phyloP scores from a whole-genome alignment of 35 echinoderm and acorn worm species.

The Apostichopus japonicus region DNA sequence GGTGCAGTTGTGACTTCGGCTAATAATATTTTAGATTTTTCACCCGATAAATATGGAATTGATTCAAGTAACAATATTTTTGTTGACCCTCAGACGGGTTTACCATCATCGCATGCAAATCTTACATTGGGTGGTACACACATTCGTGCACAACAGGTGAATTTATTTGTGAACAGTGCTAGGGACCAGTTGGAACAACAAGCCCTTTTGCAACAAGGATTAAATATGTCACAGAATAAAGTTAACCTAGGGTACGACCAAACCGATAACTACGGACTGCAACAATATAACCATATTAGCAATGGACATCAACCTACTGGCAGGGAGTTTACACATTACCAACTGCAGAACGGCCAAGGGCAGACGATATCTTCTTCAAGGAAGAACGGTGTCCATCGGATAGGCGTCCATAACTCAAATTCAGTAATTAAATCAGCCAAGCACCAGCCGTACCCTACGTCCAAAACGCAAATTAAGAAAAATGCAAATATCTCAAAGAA shows the following conservation, averaged over 20 bases:
- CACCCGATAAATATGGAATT: constrained; percentile 70
- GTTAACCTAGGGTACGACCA: not conserved
- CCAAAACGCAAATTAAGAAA: constrained; percentile 52
- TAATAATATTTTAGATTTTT: constrained; percentile 71
- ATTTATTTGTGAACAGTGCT: constrained; percentile 55
- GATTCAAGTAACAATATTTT: constrained; percentile 74
- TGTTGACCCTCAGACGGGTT: constrained; percentile 90
- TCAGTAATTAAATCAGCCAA: constrained; percentile 61
- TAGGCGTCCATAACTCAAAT: constrained; percentile 45
- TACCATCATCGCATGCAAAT: constrained; percentile 42
- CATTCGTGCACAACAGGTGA: constrained; percentile 53
- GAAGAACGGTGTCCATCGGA: constrained; percentile 38
- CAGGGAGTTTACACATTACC: constrained; percentile 33
- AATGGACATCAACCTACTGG: constrained; percentile 28
- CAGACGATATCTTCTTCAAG: constrained; percentile 8
- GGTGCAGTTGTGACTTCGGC: constrained; percentile 43
- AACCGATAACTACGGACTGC: constrained; percentile 32
- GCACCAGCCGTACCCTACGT: constrained; percentile 60
- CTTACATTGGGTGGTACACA: constrained; percentile 46
- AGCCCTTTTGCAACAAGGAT: constrained; percentile 29
- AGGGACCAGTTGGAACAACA: constrained; percentile 43
- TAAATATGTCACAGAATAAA: not conserved
- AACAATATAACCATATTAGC: constrained; percentile 51
- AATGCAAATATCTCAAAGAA: constrained; percentile 40
- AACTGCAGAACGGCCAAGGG: constrained; percentile 45